Evolutionary conservation across 2,797 vertebrate species (phyloP).

Genomic region (Oryzias sinensis): DNA sequence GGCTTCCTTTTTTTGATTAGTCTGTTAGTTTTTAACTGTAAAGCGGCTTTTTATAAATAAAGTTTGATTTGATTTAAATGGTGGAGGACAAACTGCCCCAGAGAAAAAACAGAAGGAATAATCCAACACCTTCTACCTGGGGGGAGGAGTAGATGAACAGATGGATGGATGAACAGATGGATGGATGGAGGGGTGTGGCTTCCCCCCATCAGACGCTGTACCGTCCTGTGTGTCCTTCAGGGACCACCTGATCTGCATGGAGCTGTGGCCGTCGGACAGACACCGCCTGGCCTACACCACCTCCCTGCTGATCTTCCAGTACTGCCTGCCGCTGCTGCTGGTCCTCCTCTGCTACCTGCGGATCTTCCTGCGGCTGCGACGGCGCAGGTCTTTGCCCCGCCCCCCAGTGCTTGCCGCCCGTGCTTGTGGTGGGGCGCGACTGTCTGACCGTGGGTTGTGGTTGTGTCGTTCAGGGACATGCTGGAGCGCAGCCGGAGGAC

Average conservation of each 20-base stretch:
- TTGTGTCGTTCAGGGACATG: conserved; percentile 68
- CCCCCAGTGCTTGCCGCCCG: neutral
- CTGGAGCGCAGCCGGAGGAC: conserved; percentile 71
- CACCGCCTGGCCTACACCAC: conserved; percentile 81
- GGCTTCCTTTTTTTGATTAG: no score
- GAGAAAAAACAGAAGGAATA: no score
- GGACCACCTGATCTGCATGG: conserved; percentile 80
- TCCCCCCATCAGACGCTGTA: no score
- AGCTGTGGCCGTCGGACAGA: conserved; percentile 78
- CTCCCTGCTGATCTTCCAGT: conserved; percentile 81
- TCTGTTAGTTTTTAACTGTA: no score
- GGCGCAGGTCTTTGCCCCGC: conserved; percentile 61
- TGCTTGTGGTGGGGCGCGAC: neutral
- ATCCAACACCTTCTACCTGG: no score
- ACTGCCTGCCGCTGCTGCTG: conserved; percentile 79
- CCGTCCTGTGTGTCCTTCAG: conserved; percentile 8
- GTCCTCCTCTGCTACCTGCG: conserved; percentile 81
- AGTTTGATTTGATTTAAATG: no score
- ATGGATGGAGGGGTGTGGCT: no score
- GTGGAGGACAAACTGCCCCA: no score
- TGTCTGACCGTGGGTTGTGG: conserved; percentile 36
- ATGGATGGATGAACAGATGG: no score
- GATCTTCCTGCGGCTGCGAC: conserved; percentile 81
- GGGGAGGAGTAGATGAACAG: no score
- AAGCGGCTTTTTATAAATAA: no score